Base-by-base conservation (phyloP, 1,140 invertebrate species). In the Trichomalopsis sarcophagae region DNA sequence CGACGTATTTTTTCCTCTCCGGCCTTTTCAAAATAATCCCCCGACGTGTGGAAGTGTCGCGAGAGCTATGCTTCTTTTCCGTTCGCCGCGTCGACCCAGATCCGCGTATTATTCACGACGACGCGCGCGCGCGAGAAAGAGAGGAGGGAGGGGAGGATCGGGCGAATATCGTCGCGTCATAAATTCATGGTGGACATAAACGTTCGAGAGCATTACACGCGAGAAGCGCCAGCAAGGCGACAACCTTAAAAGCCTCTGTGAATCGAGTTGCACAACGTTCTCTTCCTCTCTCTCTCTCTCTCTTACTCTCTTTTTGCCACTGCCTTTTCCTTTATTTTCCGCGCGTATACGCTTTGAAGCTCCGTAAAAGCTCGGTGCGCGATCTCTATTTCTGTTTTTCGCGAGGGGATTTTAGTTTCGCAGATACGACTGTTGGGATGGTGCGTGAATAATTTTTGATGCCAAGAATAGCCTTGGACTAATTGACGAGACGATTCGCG, bases 31-130 rank as follows among this genome's bases (percentile, higher is more conserved):
- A 68, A 82, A 62, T 75, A 62, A 75, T 82, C 69, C 44, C 17
- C 27, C 68, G 30, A 71, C 77, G 68, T 73, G 66, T 47, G 21
- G 55, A 62, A 62, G 55, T 71, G 30, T 13, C 36, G 30, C 74
- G 2, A 9, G 21, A 62, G 74, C 75, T 62, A 68, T 83, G 55
- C 69, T 78, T 76, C 75, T 84, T 50, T 84, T 78, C 55, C 36
- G 17, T 55, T 66, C 81, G 50, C 75, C 33, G 71, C 50, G 30
- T 78, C 82, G 66, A 84, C 66, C 75, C n/a, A 62, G 76, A 84
- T 79, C 82, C 82, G 47, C 75, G 68, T 76, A 84, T 84, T 84
- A 84, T 84, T 84, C 75, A 79, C 82, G 76, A 78, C 23, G 82
- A 62, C 55, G 17, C 55, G 55, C 21, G 55, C 2, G 33, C 33